Evolutionary conservation across 2,113 vertebrate genomes (phyloP), one percentile per base, ranked within the genome.

Genomic region (Cyanocitta stelleri): DNA sequence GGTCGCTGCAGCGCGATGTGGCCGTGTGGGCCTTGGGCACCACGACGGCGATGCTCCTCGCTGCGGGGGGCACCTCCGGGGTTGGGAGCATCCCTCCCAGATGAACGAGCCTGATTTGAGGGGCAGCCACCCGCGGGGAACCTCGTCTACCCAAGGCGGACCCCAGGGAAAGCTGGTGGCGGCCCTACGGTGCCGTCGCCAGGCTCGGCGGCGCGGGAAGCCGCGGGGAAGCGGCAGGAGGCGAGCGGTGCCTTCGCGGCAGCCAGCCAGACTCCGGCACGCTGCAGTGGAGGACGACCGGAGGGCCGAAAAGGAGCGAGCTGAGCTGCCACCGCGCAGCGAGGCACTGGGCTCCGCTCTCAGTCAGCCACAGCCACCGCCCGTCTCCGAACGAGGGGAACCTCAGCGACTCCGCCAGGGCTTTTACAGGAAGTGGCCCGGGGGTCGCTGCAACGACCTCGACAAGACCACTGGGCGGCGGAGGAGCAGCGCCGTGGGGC

Each of bases 361-460:
- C 58, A 7, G 11, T 4, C 43, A 24, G 30, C 30, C n/a, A 33
- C 73, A 10, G 55, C 46, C 83, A 7, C 24, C 8, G 14, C 66
- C 33, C 1, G 12, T 8, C n/a, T 13, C 27, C 13, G 11, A 24
- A 6, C 14, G 2, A 10, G 3, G 3, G 9, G 4, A 24, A 6
- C 19, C 22, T 9, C 26, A 3, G 13, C 32, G 9, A 3, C 24
- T 4, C 7, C 22, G 3, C 4, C 21, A 2, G 3, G 5, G 7
- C 22, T n/a, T 1, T 23, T 2, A 1, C 21, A 2, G 24, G 11
- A 6, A 24, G 7, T 16, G 1, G 5, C 22, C 0, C 1, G 2
- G 7, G 24, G 14, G 14, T 9, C 19, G 4, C 56, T 9, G 4
- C 41, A 0, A 2, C 1, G 4, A 6, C 5, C 11, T 2, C 29